Conservation (phyloP, 2,888 invertebrate species). For the Deilephila elpenor region DNA sequence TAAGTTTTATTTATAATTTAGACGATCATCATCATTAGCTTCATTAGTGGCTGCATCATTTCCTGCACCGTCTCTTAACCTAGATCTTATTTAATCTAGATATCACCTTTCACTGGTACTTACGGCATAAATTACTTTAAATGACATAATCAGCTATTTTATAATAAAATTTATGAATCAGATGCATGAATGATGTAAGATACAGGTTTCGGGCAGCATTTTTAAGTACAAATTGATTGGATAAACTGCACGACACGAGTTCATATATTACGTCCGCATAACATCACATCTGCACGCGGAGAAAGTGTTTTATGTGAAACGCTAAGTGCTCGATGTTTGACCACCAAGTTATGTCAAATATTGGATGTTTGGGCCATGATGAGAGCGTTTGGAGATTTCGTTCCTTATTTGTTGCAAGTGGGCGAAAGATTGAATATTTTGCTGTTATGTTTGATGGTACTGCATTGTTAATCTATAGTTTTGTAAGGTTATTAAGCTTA, state of each 20-base stretch:
- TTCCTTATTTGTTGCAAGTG: background rate
- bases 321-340: slow-evolving; percentile 50
- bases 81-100: background rate
- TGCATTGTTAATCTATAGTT: too few relatives aligned
- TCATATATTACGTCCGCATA: slow-evolving; percentile 17
- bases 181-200: background rate
- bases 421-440: background rate
- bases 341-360: slow-evolving; percentile 43
- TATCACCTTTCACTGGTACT: slow-evolving; percentile 19
- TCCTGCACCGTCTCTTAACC: slow-evolving; percentile 4
- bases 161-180: slow-evolving; percentile 12
- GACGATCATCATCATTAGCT: slow-evolving; percentile 1
- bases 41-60: background rate
- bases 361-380: background rate
- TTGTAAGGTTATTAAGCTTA: too few relatives aligned
- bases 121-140: background rate
- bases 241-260: background rate
- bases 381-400: background rate
- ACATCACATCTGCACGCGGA: slow-evolving; percentile 36
- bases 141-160: background rate
- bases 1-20: background rate
- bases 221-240: slow-evolving; percentile 14
- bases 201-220: background rate
- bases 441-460: too few relatives aligned
- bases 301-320: slow-evolving; percentile 61